A percentile compares a stretch with the other conserved stretches of the same genome.
These are phyloP conservation scores for Pseudopipra pipra DNA, from an alignment of 2,113 vertebrate species.

Conservation along the genomic window DNA sequence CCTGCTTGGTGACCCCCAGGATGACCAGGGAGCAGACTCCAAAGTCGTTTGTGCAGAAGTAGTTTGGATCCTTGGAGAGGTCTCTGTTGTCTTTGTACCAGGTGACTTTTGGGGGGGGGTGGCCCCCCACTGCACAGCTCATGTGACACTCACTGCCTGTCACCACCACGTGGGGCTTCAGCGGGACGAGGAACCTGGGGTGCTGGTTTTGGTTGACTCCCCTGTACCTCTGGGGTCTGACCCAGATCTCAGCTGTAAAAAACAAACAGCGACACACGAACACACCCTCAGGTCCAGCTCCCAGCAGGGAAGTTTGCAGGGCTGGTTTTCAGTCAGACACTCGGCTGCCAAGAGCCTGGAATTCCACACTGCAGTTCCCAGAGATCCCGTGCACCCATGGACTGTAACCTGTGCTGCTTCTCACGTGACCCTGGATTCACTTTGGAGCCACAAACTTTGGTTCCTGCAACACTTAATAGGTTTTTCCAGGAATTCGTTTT, in stretches of 20 bases:
- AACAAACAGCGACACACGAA: background rate
- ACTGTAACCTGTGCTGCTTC: background rate
- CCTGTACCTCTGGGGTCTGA: constrained; percentile 58
- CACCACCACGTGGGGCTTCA: constrained; percentile 81
- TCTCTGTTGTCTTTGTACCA: constrained; percentile 83
- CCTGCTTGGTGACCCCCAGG: constrained; percentile 71
- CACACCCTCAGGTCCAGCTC: background rate
- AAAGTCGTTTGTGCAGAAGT: constrained; percentile 78
- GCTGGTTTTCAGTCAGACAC: background rate
- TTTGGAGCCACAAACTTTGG: background rate
- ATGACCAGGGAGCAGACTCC: constrained; percentile 89
- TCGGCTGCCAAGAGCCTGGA: background rate
- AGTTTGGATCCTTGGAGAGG: constrained; percentile 72
- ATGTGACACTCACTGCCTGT: constrained; percentile 83
- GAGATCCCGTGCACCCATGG: background rate
- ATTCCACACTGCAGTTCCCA: background rate
- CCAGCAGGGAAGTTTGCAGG: background rate
- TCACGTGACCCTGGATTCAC: background rate
- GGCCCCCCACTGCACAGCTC: constrained; percentile 86
- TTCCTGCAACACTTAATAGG: background rate
- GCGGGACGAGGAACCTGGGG: constrained; percentile 77
- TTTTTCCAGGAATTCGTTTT: background rate
- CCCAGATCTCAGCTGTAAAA: constrained; percentile 69
- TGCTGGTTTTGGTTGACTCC: constrained; percentile 70
- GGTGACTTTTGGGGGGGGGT: constrained; percentile 78